phyloP scores from a whole-genome alignment of 2,797 vertebrate species.

The Aratinga solstitialis region DNA sequence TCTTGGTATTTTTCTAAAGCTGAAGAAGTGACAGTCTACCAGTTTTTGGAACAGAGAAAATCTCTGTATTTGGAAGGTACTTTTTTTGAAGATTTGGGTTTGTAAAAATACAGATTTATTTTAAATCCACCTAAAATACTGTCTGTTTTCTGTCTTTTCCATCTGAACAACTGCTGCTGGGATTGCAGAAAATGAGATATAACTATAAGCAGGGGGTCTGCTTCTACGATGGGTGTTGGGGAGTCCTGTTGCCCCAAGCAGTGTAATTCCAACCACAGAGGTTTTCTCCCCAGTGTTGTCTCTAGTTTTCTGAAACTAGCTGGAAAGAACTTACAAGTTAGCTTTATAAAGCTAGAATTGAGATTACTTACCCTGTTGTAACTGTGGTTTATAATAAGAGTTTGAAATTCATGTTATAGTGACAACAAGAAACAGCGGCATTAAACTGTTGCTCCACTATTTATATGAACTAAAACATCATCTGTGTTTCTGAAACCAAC shows the following conservation, averaged over 20 bases:
- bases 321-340: neutral
- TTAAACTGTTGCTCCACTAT: neutral
- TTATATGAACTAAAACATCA: neutral
- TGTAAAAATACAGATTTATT: neutral
- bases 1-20: neutral
- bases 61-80: neutral
- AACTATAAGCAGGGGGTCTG: neutral
- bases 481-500: neutral
- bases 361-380: neutral
- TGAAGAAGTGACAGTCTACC: neutral
- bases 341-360: neutral
- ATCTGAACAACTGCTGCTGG: neutral
- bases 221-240: rapidly evolving
- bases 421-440: neutral
- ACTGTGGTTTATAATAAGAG: neutral
- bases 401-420: neutral
- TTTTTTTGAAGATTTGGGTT: neutral
- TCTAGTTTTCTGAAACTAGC: neutral
- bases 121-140: neutral
- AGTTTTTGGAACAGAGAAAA: neutral
- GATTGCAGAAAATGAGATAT: neutral
- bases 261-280: neutral
- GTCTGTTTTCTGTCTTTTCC: neutral
- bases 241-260: rapidly evolving
- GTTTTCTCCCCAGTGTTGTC: neutral